Evolutionary conservation across 2,888 invertebrate genomes (phyloP), one percentile per base, ranked within the genome.

Genomic region (Phasia obesa): DNA sequence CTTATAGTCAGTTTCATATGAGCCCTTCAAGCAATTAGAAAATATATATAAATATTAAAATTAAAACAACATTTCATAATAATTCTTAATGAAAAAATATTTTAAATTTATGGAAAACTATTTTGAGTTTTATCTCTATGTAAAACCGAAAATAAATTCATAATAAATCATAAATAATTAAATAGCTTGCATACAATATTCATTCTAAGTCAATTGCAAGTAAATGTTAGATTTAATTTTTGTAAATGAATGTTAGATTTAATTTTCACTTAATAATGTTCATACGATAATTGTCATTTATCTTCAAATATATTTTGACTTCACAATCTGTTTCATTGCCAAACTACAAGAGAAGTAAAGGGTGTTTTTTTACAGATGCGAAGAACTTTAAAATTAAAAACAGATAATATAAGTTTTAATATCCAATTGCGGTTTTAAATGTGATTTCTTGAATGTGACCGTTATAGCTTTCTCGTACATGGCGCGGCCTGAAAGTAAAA

Each of bases 1-100:
- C 95, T 94, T 87, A 98, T 96, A 84, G 96, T 97, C 88, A 97
- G 93, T 90, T 95, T 95, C 97, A 97, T 97, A 92, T 96, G 95
- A 31, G 97, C 95, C 91, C 96, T 94, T 11, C 0, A 55, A 23
- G 2, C 2, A 35, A 64, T 21, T 44, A 13, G 2, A 9, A 23
- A 35, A 57, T 27, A 4, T 6, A 42, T n/a, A n/a, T n/a, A 17
- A 17, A 47, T 13, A 6, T 31, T 21, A 13, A 38, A 59, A 53
- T 13, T 21, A 38, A 38, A 38, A 38, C 21, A 19, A 38, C 11
- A 38, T 19, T 27, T 27, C 7, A 31, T 31, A 9, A 9, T 31
- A 5, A 6, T n/a, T n/a, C n/a, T n/a, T n/a, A n/a, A n/a, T n/a
- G n/a, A n/a, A n/a, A n/a, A n/a, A 27, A 27, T 27, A 4, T 3